These are phyloP conservation scores for Microchirus variegatus DNA, from an alignment of 2,797 vertebrate species.

Conservation along the genomic window DNA sequence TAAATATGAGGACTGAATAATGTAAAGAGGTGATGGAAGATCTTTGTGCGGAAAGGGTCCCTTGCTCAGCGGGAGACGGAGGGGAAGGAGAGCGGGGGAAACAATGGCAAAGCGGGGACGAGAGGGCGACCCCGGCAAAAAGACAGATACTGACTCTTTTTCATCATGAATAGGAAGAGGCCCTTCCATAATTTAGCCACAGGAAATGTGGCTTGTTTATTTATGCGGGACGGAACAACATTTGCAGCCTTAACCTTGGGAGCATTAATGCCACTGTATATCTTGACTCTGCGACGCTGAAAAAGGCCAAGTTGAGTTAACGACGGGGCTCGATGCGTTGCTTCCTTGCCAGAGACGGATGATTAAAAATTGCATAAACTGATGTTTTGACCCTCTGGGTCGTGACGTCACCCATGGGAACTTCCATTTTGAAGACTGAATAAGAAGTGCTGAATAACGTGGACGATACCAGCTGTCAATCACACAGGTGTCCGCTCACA, in stretches of 20 bases:
- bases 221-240: background rate
- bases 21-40: constrained; percentile 69
- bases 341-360: background rate
- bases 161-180: constrained; percentile 45
- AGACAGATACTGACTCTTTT: constrained; percentile 42
- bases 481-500: no score
- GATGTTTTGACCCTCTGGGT: no score
- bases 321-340: background rate
- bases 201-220: constrained; percentile 23
- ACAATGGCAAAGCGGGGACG: constrained; percentile 58
- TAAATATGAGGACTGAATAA: constrained; percentile 73
- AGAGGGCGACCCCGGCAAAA: constrained; percentile 37
- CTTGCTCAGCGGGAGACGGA: constrained; percentile 51
- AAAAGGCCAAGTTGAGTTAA: background rate
- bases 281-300: background rate
- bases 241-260: background rate
- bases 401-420: no score
- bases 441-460: no score
- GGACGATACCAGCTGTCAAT: no score
- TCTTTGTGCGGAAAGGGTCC: constrained; percentile 67
- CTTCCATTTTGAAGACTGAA: no score
- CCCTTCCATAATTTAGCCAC: constrained; percentile 30
- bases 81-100: constrained; percentile 44
- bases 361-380: background rate
- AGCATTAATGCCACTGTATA: background rate